Evolutionary conservation across 2,113 vertebrate species (phyloP), one percentile per base, ranked within the genome.

Genomic region (Brachionichthys hirsutus): DNA sequence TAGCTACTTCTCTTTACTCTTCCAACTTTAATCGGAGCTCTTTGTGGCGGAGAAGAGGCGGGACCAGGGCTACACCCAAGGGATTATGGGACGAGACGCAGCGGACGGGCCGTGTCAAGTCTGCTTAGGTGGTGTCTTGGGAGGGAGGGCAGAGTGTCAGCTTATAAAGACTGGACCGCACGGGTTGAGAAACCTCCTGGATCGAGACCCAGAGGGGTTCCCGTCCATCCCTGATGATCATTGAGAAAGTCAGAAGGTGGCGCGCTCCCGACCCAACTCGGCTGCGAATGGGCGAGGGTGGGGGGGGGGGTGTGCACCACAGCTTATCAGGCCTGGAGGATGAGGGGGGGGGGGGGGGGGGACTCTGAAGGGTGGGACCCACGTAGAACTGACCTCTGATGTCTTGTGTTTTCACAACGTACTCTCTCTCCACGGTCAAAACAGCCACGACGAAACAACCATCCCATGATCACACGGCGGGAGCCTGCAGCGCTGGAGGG

Each of bases 81-180:
- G 62, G 52, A 22, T 19, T 45, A 70, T 59, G 43, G 77, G 67
- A 49, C 52, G 38, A 50, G 56, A 73, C 55, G 57, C 70, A 22
- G 72, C 69, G 57, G 69, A 64, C 62, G 54, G 38, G 65, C 62
- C 43, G 18, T 41, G 20, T 82, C 57, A 5, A 69, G 53, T 66
- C 55, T 6, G 9, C 22, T 61, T 44, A 16, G 9, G 48, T 5
- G 50, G 12, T 30, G 20, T 19, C n/a, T 10, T 4, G 12, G 19
- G 48, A 20, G 3, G n/a, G 50, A 52, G 58, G 66, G 45, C 44
- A 47, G 68, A 74, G 54, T 54, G 64, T 86, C 85, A 88, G 85
- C 87, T 90, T 88, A 90, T 90, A 78, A 78, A 87, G 87, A 90
- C 88, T 90, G 87, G 88, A 90, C 87, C 85, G 88, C 87, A 87